These are phyloP conservation scores for Phoxinus phoxinus DNA, from an alignment of 2,113 vertebrate genomes.

Conservation along the genomic window DNA sequence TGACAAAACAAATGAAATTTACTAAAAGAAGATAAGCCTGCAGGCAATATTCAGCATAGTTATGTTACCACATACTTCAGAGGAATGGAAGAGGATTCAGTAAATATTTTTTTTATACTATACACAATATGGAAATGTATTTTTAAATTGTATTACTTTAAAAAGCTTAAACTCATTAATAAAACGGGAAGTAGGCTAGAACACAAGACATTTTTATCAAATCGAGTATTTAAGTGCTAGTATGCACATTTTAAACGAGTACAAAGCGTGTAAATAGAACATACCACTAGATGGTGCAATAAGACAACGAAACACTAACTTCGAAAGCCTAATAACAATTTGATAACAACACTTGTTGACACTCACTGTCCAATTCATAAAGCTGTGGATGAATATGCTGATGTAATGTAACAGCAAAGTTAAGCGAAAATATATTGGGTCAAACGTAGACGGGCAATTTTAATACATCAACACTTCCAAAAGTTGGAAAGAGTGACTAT, in stretches of 20 bases:
- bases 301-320: background rate
- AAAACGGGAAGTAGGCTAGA: background rate
- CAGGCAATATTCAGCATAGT: background rate
- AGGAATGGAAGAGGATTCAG: background rate
- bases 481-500: background rate
- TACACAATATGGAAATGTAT: background rate
- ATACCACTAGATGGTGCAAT: conserved; percentile 25
- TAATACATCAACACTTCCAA: background rate
- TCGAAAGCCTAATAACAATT: background rate
- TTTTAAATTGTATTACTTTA: background rate
- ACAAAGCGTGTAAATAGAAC: background rate
- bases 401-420: background rate
- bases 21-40: background rate
- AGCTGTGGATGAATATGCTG: background rate
- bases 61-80: background rate
- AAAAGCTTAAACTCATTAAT: background rate
- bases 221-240: background rate
- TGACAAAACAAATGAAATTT: background rate
- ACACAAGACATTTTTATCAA: background rate
- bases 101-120: background rate
- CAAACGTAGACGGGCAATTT: background rate
- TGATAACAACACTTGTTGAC: background rate
- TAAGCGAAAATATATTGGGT: background rate
- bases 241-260: background rate
- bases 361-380: background rate